Percentiles rank a stretch among this genome's conserved stretches.
Evolutionary conservation across 2,888 invertebrate genomes (phyloP).

Genomic region (Baccha elongata): DNA sequence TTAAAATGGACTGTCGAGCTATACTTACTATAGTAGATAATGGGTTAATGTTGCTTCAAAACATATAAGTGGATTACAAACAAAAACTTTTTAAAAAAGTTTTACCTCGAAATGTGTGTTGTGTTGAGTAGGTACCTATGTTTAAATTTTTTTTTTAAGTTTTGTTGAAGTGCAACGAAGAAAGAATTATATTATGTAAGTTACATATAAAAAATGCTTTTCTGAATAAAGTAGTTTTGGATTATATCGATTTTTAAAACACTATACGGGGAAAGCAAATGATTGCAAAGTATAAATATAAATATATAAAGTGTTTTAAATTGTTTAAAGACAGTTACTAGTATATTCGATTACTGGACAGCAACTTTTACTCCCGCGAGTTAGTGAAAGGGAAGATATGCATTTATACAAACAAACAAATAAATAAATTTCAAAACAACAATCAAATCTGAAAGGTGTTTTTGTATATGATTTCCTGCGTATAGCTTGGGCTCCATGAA

Average conservation of each 20-base stretch:
- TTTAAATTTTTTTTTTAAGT: neutral
- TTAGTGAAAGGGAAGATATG: too few species aligned
- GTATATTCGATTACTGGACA: too few species aligned
- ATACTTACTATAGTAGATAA: constrained; percentile 35
- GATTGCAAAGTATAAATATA: too few species aligned
- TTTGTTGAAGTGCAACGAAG: neutral
- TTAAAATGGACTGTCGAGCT: constrained; percentile 63
- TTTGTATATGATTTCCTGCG: too few species aligned
- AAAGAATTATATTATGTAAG: neutral
- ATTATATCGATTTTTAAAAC: neutral
- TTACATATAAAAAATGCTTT: neutral
- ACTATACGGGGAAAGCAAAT: too few species aligned
- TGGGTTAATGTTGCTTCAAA: constrained; percentile 73
- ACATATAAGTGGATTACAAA: constrained; percentile 70
- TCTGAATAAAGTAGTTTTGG: neutral
- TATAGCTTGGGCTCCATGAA: too few species aligned
- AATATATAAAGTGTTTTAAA: too few species aligned
- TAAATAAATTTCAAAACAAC: too few species aligned
- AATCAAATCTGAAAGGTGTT: too few species aligned
- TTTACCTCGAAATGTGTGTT: constrained; percentile 41
- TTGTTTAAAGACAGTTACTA: too few species aligned
- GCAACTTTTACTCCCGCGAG: too few species aligned
- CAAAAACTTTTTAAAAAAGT: constrained; percentile 55
- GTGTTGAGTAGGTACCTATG: constrained; percentile 46
- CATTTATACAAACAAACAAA: too few species aligned